Conservation (phyloP, 2,113 vertebrate species). For the Oryzias curvinotus region DNA sequence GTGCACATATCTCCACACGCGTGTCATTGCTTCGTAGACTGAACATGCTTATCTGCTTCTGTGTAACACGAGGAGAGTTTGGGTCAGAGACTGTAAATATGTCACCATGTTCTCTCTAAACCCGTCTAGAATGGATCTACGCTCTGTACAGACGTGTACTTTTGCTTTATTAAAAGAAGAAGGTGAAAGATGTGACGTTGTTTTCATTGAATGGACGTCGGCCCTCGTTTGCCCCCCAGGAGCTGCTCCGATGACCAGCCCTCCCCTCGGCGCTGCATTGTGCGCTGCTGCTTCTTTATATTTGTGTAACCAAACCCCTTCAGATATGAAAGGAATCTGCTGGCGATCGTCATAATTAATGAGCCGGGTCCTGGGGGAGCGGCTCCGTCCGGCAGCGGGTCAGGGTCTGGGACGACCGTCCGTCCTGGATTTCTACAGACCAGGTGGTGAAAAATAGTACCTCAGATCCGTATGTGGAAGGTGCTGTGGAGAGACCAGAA, state of each 20-base stretch:
- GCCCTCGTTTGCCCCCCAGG: slow-evolving; percentile 3
- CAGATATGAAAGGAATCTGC: slow-evolving; percentile 44
- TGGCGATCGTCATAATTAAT: slow-evolving; percentile 56
- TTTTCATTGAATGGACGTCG: neutral
- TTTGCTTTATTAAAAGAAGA: slow-evolving; percentile 80
- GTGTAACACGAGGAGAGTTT: slow-evolving; percentile 7
- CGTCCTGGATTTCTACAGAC: too few species aligned
- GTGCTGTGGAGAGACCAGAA: slow-evolving; percentile 68
- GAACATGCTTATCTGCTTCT: too few species aligned
- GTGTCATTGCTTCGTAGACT: too few species aligned
- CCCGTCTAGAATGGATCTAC: slow-evolving; percentile 75
- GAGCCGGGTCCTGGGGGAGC: slow-evolving; percentile 31
- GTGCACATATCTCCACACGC: too few species aligned
- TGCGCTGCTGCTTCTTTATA: slow-evolving; percentile 41
- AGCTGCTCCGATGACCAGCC: slow-evolving; percentile 20
- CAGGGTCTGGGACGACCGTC: too few species aligned
- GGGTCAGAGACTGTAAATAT: slow-evolving; percentile 72
- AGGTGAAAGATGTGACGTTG: slow-evolving; percentile 1
- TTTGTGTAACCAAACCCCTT: slow-evolving; percentile 39
- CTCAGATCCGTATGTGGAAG: slow-evolving; percentile 81
- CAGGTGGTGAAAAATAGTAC: neutral
- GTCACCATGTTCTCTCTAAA: slow-evolving; percentile 78
- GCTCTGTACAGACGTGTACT: slow-evolving; percentile 78
- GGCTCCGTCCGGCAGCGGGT: too few species aligned
- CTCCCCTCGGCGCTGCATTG: slow-evolving; percentile 36